phyloP scores from a whole-genome alignment of 64 coral and sea anemone genomes.

The Porites australiensis region DNA sequence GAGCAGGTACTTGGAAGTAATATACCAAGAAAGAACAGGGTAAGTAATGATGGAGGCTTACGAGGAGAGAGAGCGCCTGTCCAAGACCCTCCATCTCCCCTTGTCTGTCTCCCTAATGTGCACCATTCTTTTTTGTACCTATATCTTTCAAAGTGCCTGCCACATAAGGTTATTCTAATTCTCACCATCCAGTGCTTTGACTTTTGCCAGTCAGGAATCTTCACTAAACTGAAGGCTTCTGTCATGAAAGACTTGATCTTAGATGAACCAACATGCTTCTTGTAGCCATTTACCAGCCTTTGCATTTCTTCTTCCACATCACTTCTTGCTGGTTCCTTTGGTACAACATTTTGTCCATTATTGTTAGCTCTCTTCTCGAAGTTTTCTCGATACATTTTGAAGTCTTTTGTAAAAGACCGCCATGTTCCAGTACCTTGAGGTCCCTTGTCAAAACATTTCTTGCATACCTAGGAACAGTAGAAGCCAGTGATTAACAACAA shows the following conservation, averaged over 20 bases:
- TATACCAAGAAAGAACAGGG: too few relatives aligned
- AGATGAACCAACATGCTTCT: constrained; percentile 69
- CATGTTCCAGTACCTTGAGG: constrained; percentile 78
- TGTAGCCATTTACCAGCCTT: constrained; percentile 82
- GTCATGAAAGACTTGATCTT: constrained; percentile 81
- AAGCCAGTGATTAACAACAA: background rate
- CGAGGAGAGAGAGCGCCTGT: too few relatives aligned
- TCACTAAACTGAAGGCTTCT: constrained; percentile 74
- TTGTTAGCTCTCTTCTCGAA: background rate
- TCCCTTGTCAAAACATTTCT: constrained; percentile 84
- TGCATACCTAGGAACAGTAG: constrained; percentile 69
- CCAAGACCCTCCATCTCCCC: too few relatives aligned
- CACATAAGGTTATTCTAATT: background rate
- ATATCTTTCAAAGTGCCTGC: too few relatives aligned
- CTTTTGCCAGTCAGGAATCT: constrained; percentile 89
- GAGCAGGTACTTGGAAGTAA: too few relatives aligned
- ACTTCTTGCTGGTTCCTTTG: background rate
- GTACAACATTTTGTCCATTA: background rate
- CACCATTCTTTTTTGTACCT: too few relatives aligned
- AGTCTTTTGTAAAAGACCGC: constrained; percentile 31
- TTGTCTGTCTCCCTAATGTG: too few relatives aligned
- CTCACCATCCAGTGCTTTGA: constrained; percentile 90
- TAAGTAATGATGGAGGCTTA: too few relatives aligned
- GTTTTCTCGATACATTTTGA: constrained; percentile 35
- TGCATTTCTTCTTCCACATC: constrained; percentile 62